Percentiles rank a stretch among this genome's conserved stretches.
Evolutionary conservation across 1,140 invertebrate species (phyloP).

Genomic region (Potamilus streckersoni): DNA sequence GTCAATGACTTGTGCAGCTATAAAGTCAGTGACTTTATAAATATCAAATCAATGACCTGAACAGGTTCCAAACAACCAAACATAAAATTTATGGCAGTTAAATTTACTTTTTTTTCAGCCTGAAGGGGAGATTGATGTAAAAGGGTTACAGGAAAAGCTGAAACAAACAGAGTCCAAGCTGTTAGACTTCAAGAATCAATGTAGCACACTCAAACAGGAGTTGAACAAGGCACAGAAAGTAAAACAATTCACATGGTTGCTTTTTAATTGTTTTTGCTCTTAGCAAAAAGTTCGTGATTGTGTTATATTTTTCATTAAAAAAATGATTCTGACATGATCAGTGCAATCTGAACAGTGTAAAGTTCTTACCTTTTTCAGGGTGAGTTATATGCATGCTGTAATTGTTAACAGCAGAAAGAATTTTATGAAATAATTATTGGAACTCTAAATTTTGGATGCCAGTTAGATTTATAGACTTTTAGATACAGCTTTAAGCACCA

Average conservation of each 20-base stretch:
- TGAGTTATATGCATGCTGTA: too few relatives aligned
- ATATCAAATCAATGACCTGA: neutral
- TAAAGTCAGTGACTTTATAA: neutral
- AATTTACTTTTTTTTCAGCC: slow-evolving; percentile 29
- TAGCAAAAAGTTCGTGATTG: neutral
- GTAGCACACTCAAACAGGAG: slow-evolving; percentile 62
- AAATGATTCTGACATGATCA: too few relatives aligned
- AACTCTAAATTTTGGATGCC: too few relatives aligned
- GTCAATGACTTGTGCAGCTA: neutral
- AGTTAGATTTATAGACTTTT: too few relatives aligned
- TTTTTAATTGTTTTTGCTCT: neutral
- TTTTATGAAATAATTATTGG: too few relatives aligned
- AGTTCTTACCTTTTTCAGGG: too few relatives aligned
- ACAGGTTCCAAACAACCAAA: neutral
- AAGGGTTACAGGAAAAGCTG: slow-evolving; percentile 62
- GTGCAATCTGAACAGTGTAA: too few relatives aligned
- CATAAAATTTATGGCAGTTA: neutral
- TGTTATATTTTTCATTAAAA: neutral
- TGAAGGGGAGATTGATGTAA: slow-evolving; percentile 56
- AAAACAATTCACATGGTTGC: neutral
- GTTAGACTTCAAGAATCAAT: slow-evolving; percentile 62
- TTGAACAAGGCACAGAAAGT: slow-evolving; percentile 65
- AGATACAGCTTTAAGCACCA: too few relatives aligned
- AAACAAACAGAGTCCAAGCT: slow-evolving; percentile 60
- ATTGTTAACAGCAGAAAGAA: too few relatives aligned